Evolutionary conservation across 2,888 invertebrate genomes (phyloP), one percentile per base, ranked within the genome.

Genomic region (Folsomia candida): DNA sequence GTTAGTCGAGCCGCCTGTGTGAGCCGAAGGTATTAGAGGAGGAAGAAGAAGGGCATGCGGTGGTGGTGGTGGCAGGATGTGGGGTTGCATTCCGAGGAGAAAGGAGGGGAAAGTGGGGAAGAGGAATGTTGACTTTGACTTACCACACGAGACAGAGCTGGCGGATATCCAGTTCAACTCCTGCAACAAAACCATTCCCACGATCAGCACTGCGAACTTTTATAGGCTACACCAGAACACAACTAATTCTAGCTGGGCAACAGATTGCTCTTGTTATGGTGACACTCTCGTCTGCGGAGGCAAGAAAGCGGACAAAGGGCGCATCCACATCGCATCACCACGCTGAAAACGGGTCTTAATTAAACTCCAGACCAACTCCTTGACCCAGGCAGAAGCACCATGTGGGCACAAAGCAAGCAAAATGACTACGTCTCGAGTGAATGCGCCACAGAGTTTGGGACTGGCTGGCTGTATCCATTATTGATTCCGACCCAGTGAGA

Each of bases 141-240:
- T 73, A 76, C 76, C 78, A 78, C 58, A 79, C 77, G 58, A 80
- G 76, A 71, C 80, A 80, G 6, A 79, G 73, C 74, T 79, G 79
- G 76, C 79, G 78, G 58, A 79, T 68, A 75, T 79, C 79, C 77
- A 79, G 76, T 73, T 75, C 74, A 67, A 78, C 77, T 9, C 76
- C 77, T 77, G 73, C 51, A 70, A 71, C 65, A 75, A 63, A 61
- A 54, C 54, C n/a, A 18, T 54, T 54, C 20, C 6, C 54, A 54
- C 18, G 22, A 54, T 54, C 54, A 20, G 54, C 14, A 37, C 20
- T 54, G 54, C 18, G 20, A 54, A 6, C 6, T 54, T 22, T 54
- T 20, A 6, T 54, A 6, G 20, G n/a, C 11, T 20, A 6, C 6
- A 54, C 22, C 6, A 4, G 4, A 6, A 54, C 37, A 4, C 37